phyloP scores from a whole-genome alignment of 2,797 vertebrate genomes.

The Halcyon chelicuti region DNA sequence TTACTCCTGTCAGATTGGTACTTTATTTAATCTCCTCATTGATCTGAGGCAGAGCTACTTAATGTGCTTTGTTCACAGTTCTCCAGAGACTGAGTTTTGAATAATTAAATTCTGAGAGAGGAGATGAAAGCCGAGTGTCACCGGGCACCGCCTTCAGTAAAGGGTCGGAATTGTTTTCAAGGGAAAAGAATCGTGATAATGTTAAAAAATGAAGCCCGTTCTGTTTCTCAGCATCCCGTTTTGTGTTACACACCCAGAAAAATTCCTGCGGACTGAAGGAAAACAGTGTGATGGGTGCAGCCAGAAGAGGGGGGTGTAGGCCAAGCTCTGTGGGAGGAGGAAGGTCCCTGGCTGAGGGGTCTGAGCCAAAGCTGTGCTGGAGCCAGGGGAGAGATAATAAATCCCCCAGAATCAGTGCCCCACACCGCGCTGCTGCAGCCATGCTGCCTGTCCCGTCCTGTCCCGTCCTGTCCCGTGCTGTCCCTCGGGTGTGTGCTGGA shows the following conservation, averaged over 20 bases:
- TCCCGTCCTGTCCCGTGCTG: neutral
- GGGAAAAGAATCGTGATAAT: neutral
- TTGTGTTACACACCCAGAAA: neutral
- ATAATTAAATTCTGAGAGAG: slow-evolving; percentile 33
- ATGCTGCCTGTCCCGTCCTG: neutral
- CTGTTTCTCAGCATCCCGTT: neutral
- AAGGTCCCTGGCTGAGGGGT: neutral
- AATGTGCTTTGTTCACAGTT: neutral
- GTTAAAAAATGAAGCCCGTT: neutral
- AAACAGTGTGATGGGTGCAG: no score
- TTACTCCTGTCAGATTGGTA: slow-evolving; percentile 7
- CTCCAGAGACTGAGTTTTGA: slow-evolving; percentile 22
- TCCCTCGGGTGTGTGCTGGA: neutral
- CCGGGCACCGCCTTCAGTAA: neutral
- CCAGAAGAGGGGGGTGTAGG: slow-evolving; percentile 72
- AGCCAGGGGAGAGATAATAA: neutral
- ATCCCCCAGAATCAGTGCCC: neutral
- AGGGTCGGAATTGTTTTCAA: neutral
- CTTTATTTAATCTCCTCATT: slow-evolving; percentile 24
- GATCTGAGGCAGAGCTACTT: slow-evolving; percentile 28
- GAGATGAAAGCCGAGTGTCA: neutral
- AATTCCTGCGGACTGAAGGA: no score
- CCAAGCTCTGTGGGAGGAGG: slow-evolving; percentile 6
- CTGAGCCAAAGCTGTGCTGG: neutral
- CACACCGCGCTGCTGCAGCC: neutral